phyloP scores from a whole-genome alignment of 2,888 invertebrate genomes.

The Drosophila neotestacea region DNA sequence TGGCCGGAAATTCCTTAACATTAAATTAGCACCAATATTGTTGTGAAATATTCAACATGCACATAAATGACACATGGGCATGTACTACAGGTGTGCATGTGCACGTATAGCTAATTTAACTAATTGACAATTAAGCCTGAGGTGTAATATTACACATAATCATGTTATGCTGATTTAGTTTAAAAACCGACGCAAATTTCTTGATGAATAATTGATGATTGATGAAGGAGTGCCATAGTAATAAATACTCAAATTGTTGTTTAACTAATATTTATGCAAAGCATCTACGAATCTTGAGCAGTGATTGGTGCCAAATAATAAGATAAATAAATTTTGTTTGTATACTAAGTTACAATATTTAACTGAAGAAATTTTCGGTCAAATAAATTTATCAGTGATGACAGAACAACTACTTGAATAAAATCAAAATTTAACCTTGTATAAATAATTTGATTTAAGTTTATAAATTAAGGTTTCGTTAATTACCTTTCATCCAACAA shows the following conservation, averaged over 20 bases:
- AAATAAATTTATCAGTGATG: too few relatives aligned
- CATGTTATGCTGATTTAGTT: not conserved
- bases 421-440: too few relatives aligned
- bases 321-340: too few relatives aligned
- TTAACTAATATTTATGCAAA: not conserved
- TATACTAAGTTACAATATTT: too few relatives aligned
- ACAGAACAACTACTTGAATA: too few relatives aligned
- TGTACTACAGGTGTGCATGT: constrained; percentile 5
- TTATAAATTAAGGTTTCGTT: too few relatives aligned
- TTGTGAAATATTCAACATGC: constrained; percentile 25
- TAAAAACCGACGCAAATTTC: not conserved
- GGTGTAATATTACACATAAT: constrained; percentile 9
- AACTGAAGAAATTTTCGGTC: too few relatives aligned
- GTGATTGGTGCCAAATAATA: too few relatives aligned
- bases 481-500: too few relatives aligned
- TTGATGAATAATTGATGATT: not conserved
- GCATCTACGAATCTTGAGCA: too few relatives aligned
- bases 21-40: constrained; percentile 33
- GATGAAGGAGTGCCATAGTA: not conserved
- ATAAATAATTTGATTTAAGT: too few relatives aligned
- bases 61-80: constrained; percentile 18
- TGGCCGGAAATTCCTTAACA: constrained; percentile 29
- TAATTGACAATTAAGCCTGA: constrained; percentile 25
- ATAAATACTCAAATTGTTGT: not conserved
- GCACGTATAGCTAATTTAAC: constrained; percentile 12